phyloP scores from a whole-genome alignment of 2,797 vertebrate species.

The Xenops minutus region DNA sequence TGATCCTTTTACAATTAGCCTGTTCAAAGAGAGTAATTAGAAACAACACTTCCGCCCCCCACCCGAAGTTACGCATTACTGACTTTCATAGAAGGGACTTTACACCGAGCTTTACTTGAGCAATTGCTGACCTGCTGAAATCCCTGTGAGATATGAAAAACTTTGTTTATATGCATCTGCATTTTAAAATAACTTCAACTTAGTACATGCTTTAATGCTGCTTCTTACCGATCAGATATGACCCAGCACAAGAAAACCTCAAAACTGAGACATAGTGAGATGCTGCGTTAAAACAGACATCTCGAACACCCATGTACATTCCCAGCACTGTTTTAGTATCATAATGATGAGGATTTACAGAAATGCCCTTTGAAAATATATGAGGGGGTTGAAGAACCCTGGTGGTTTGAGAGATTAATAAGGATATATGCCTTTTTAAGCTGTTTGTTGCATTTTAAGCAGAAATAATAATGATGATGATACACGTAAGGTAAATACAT shows the following conservation, averaged over 20 bases:
- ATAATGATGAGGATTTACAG: conserved; percentile 18
- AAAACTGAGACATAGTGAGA: background rate
- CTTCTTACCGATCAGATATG: background rate
- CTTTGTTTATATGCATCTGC: background rate
- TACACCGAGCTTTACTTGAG: background rate
- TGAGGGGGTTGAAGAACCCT: background rate
- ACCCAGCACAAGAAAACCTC: background rate
- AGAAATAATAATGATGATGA: background rate
- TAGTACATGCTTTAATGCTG: background rate
- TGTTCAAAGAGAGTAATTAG: background rate
- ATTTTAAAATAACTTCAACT: background rate
- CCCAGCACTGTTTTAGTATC: background rate
- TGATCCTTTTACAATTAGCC: conserved; percentile 25
- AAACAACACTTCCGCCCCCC: background rate
- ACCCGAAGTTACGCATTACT: background rate
- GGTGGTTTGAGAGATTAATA: background rate
- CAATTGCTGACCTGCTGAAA: background rate
- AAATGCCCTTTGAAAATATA: background rate
- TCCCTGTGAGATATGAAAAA: background rate
- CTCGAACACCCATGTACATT: background rate
- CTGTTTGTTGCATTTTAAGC: background rate
- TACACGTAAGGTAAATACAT: background rate
- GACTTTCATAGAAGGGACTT: conserved; percentile 17
- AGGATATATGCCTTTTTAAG: background rate
- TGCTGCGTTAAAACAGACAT: background rate